phyloP scores from a whole-genome alignment of 2,888 invertebrate species.

The Nomada fucata region DNA sequence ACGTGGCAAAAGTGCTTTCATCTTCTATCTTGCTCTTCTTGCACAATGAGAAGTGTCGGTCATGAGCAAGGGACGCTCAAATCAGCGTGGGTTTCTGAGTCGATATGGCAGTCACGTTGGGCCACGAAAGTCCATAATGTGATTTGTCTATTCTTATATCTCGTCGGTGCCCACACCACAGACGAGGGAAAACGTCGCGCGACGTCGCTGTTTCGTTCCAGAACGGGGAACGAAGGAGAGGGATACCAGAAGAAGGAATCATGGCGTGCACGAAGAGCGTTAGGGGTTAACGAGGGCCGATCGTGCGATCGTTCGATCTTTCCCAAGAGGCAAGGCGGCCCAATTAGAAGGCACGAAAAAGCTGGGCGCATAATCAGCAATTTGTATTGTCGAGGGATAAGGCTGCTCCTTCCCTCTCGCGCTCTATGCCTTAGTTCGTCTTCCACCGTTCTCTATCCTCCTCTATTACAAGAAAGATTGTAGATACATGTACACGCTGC shows the following conservation, averaged over 20 bases:
- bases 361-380: slow-evolving; percentile 80
- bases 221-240: neutral
- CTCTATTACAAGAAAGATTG: slow-evolving; percentile 16
- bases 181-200: slow-evolving; percentile 26
- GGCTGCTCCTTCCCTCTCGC: slow-evolving; percentile 31
- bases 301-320: slow-evolving; percentile 78
- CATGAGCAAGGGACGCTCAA: no score
- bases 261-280: slow-evolving; percentile 71
- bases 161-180: slow-evolving; percentile 8
- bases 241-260: slow-evolving; percentile 49
- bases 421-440: neutral
- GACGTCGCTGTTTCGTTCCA: neutral
- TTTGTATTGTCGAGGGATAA: slow-evolving; percentile 78
- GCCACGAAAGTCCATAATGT: no score
- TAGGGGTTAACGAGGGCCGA: slow-evolving; percentile 79
- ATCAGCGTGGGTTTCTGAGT: no score
- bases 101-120: no score
- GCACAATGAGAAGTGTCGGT: no score
- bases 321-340: slow-evolving; percentile 78
- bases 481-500: neutral
- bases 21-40: no score
- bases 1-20: no score
- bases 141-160: no score
- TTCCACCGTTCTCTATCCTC: neutral
- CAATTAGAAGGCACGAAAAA: slow-evolving; percentile 79